Evolutionary conservation across 2,888 invertebrate genomes (phyloP).

Genomic region (Blomia tropicalis): DNA sequence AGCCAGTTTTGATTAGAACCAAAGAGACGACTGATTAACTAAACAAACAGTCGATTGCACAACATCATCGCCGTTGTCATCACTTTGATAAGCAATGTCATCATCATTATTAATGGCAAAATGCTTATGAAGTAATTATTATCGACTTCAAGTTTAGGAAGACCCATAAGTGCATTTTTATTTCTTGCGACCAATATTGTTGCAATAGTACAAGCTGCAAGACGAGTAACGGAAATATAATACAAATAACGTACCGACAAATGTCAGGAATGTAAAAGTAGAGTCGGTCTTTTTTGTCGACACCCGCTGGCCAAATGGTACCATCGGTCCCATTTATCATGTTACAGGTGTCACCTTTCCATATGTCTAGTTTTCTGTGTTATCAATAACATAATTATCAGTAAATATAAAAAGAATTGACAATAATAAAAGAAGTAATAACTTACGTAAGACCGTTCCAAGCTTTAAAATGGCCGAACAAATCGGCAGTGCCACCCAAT

Average conservation of each 20-base stretch:
- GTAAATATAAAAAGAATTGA: neutral
- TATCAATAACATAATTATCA: neutral
- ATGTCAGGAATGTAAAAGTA: constrained; percentile 23
- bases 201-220: too few species aligned
- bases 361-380: constrained; percentile 12
- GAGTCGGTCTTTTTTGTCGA: constrained; percentile 7
- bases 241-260: constrained; percentile 17
- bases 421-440: neutral
- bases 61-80: too few species aligned
- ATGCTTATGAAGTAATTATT: too few species aligned
- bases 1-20: too few species aligned
- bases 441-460: constrained; percentile 19
- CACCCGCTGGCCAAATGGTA: constrained; percentile 22
- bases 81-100: too few species aligned
- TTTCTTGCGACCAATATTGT: too few species aligned
- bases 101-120: too few species aligned
- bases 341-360: constrained; percentile 22
- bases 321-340: constrained; percentile 23
- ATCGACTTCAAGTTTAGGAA: too few species aligned
- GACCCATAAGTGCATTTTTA: too few species aligned
- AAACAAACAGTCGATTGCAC: too few species aligned
- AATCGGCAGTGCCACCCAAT: neutral
- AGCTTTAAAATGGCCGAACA: constrained; percentile 19
- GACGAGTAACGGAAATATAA: neutral
- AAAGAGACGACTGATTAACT: too few species aligned